Conservation (phyloP, 1,140 invertebrate species). For the Rhyzopertha dominica region DNA sequence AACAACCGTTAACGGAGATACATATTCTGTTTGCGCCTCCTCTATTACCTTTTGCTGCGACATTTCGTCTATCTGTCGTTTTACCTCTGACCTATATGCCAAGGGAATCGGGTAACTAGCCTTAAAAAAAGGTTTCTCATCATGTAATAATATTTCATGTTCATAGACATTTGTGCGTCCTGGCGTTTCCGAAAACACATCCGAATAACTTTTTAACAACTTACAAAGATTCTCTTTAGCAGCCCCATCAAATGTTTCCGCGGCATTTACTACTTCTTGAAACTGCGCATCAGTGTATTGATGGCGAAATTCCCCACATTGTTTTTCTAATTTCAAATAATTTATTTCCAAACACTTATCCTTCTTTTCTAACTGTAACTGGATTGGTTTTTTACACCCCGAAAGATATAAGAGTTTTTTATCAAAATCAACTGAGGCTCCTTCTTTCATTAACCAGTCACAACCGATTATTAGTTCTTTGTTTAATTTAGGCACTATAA, state of each 20-base stretch:
- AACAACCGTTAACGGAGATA: background rate
- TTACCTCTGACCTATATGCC: background rate
- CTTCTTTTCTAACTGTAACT: too few species aligned
- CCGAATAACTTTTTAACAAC: background rate
- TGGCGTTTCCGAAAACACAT: constrained; percentile 1
- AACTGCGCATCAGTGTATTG: too few species aligned
- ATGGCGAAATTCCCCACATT: too few species aligned
- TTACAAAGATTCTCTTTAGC: background rate
- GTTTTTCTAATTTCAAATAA: too few species aligned
- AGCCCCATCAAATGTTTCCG: background rate
- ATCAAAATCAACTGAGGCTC: constrained; percentile 12
- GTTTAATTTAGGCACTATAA: constrained; percentile 23
- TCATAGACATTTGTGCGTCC: background rate
- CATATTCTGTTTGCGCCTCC: background rate
- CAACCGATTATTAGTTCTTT: constrained; percentile 25
- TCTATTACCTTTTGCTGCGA: background rate
- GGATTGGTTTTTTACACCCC: too few species aligned
- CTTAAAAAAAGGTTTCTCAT: background rate
- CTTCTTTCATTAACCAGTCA: constrained; percentile 26
- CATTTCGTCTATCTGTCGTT: constrained; percentile 2
- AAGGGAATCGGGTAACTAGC: constrained; percentile 8
- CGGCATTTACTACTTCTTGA: background rate
- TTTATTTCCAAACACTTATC: too few species aligned
- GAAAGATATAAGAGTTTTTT: constrained; percentile 5
- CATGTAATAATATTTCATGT: constrained; percentile 1